These are phyloP conservation scores for Scaptomyza flava DNA, from an alignment of 2,888 invertebrate genomes.

Conservation along the genomic window DNA sequence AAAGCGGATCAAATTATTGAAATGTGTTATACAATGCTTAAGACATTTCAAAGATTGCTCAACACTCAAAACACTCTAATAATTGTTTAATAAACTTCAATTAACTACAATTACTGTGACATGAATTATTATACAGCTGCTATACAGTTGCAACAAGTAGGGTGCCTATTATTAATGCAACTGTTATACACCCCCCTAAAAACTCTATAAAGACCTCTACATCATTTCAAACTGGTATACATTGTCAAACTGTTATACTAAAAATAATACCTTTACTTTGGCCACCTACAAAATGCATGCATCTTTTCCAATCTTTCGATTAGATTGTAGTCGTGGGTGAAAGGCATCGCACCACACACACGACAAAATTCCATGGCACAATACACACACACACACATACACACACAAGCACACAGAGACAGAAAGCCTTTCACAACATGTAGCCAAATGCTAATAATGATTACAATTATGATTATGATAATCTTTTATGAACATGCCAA, in stretches of 20 bases:
- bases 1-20: conserved; percentile 2
- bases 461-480: conserved; percentile 68
- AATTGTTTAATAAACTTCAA: neutral
- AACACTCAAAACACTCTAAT: neutral
- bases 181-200: neutral
- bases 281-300: conserved; percentile 9
- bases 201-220: no score
- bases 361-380: conserved; percentile 41
- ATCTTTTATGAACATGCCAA: conserved; percentile 58
- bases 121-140: conserved; percentile 13
- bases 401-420: neutral
- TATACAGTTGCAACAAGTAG: conserved; percentile 21
- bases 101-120: conserved; percentile 1
- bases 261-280: no score
- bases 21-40: conserved; percentile 34
- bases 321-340: conserved; percentile 52
- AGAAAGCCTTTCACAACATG: conserved; percentile 59
- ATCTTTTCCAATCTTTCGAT: conserved; percentile 12
- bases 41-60: conserved; percentile 15
- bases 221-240: no score
- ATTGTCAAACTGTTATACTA: no score
- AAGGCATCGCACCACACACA: conserved; percentile 46
- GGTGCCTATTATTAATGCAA: no score
- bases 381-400: neutral
- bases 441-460: conserved; percentile 45